Base-by-base conservation (phyloP, 2,113 vertebrate species). In the Oryzias melastigma region DNA sequence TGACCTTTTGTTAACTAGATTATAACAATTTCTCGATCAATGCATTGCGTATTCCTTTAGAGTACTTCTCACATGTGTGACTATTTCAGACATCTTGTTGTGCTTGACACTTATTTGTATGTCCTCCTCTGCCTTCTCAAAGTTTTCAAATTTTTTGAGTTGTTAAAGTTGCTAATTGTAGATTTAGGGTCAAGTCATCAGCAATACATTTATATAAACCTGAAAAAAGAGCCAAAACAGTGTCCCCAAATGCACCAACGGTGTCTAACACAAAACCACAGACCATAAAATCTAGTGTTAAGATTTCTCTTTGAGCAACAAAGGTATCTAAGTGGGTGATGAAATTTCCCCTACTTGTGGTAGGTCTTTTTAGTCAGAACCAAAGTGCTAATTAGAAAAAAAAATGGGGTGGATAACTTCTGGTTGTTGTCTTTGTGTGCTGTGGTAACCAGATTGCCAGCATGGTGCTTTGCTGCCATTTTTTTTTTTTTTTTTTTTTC, bases 361-460 rank as follows among this genome's bases (percentile, higher is more conserved):
- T 82, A 24, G 41, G 27, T 49, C 61, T 77, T 87, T 88, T 64
- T 82, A 85, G 73, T 63, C 40, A 17, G 25, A 75, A 83, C 76
- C 78, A 85, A 73, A 57, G 54, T 62, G 35, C 41, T 60, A 77
- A 52, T 82, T 87, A 71, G 75, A 78, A 62, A 71, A 65, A 84
- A 90, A 62, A 80, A n/a, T n/a, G n/a, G 81, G 66, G 63, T 58
- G 74, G 65, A 79, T 83, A 53, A 64, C 73, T 42, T 53, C 69
- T 74, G 78, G 78, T 82, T 86, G 50, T 85, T 82, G 80, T 86
- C 81, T 72, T 20, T 51, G 71, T 68, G 76, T 66, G 68, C 71
- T 86, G 87, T 58, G 81, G 85, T 83, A 65, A 58, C 63, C 67
- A 57, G 54, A 69, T 78, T 85, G 74, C 80, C 78, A 67, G 80